Percentiles rank a stretch among this genome's conserved stretches.
Conservation (phyloP, 2,797 vertebrate species). For the Tragelaphus oryx region DNA sequence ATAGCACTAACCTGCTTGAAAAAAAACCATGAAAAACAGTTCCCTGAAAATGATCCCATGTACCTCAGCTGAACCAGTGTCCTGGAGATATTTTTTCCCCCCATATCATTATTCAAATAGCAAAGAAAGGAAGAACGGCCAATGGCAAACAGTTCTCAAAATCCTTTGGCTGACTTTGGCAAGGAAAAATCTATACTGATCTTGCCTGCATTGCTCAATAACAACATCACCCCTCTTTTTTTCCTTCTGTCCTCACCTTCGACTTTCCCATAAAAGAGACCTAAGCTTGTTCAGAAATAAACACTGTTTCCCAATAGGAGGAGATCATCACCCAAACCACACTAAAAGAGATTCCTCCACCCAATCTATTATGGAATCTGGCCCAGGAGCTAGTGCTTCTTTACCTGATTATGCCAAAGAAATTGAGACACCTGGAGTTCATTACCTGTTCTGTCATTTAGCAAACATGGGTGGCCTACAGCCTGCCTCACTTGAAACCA, state of each 20-base stretch:
- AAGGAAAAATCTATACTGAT: not conserved
- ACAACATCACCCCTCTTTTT: not conserved
- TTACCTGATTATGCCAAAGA: not conserved
- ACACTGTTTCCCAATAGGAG: slow-evolving; percentile 25
- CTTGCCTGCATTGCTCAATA: slow-evolving; percentile 25
- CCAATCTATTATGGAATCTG: not conserved
- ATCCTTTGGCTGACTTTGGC: slow-evolving; percentile 34
- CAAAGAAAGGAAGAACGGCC: not conserved
- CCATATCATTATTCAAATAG: slow-evolving; percentile 54
- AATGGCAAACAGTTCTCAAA: slow-evolving; percentile 44
- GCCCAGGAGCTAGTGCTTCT: not conserved
- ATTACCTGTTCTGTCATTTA: slow-evolving; percentile 18
- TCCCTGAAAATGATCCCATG: slow-evolving; percentile 47
- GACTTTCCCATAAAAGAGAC: slow-evolving; percentile 29
- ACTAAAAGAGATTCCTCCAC: not conserved
- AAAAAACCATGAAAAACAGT: slow-evolving; percentile 28
- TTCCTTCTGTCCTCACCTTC: not conserved
- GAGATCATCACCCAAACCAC: slow-evolving; percentile 14
- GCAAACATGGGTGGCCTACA: not conserved
- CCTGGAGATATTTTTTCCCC: slow-evolving; percentile 17
- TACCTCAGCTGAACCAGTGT: slow-evolving; percentile 37
- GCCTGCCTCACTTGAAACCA: slow-evolving; percentile 4
- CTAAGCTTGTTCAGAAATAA: slow-evolving; percentile 39
- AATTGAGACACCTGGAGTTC: not conserved
- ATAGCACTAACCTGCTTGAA: not conserved